Percentiles rank a stretch among this genome's conserved stretches.
Conservation (phyloP, 2,888 invertebrate species). For the Cylindroiulus punctatus region DNA sequence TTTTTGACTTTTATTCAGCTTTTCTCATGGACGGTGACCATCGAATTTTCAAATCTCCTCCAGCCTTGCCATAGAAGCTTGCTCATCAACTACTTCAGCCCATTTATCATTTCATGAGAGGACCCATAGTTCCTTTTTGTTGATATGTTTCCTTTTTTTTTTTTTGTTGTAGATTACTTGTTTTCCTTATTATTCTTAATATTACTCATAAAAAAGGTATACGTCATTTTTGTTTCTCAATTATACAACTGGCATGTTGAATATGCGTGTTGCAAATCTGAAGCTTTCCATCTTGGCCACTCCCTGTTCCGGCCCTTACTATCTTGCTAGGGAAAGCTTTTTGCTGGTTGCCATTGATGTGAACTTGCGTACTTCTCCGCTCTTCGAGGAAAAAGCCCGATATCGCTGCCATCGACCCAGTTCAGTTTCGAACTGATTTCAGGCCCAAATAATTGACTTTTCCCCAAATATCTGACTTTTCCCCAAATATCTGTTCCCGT, state of each 20-base stretch:
- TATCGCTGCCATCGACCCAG: conserved; percentile 9
- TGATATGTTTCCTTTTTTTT: conserved; percentile 18
- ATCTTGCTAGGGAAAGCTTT: conserved; percentile 17
- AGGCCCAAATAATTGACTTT: neutral
- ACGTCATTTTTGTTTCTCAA: conserved; percentile 32
- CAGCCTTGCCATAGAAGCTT: neutral
- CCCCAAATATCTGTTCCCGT: neutral
- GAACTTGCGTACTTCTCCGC: conserved; percentile 19
- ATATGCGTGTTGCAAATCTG: conserved; percentile 13
- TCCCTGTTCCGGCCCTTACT: conserved; percentile 5
- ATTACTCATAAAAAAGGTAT: conserved; percentile 31
- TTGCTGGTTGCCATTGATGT: neutral
- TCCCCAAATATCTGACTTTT: neutral
- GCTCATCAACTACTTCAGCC: conserved; percentile 14
- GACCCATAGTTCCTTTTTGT: conserved; percentile 32
- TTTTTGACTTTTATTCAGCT: too few relatives aligned
- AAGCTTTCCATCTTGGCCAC: conserved; percentile 32
- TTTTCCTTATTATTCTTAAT: conserved; percentile 32
- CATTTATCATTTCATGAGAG: conserved; percentile 27
- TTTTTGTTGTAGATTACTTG: conserved; percentile 16
- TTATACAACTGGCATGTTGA: conserved; percentile 3
- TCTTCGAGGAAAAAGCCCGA: neutral
- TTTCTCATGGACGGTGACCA: neutral
- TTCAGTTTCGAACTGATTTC: neutral
- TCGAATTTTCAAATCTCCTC: neutral